Conservation (phyloP, 2,797 vertebrate genomes). For the Potorous gilbertii region DNA sequence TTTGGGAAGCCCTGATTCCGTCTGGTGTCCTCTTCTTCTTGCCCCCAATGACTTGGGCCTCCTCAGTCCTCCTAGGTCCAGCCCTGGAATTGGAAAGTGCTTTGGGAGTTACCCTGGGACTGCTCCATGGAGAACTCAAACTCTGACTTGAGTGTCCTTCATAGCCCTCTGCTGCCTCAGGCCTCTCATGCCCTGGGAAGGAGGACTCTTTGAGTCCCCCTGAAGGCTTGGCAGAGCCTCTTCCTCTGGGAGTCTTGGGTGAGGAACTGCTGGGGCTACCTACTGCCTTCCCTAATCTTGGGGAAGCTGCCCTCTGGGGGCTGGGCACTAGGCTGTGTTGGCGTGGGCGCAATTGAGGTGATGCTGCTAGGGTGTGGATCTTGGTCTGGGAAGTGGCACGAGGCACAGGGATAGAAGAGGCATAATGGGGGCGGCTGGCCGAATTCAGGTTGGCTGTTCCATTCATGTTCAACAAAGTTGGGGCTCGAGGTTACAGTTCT, state of each 20-base stretch:
- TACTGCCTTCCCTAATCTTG: conserved; percentile 54
- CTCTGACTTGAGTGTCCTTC: conserved; percentile 27
- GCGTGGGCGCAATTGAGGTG: conserved; percentile 83
- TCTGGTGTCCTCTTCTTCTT: conserved; percentile 71
- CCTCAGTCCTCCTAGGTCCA: conserved; percentile 61
- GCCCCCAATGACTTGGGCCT: conserved; percentile 39
- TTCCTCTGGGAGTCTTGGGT: conserved; percentile 72
- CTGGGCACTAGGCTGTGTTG: conserved; percentile 68
- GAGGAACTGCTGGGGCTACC: conserved; percentile 35
- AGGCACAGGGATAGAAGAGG: conserved; percentile 91
- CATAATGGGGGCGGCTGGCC: conserved; percentile 80
- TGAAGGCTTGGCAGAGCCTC: conserved; percentile 49
- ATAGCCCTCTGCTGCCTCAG: not conserved
- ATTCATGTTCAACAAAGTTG: conserved; percentile 84
- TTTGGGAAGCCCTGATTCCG: conserved; percentile 35
- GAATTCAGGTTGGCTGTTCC: conserved; percentile 89
- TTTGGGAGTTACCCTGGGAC: conserved; percentile 82
- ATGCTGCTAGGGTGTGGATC: conserved; percentile 75
- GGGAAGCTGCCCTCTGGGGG: conserved; percentile 52
- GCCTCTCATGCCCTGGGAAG: conserved; percentile 21
- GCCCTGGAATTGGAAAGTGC: conserved; percentile 38
- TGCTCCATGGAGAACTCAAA: conserved; percentile 86
- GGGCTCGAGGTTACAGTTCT: conserved; percentile 59
- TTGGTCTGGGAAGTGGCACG: conserved; percentile 80
- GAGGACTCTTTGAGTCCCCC: fast-evolving